A percentile compares a stretch with the other conserved stretches of the same genome.
These are phyloP conservation scores for Ptychobarbus kaznakovi DNA, from an alignment of 2,797 vertebrate genomes.

Conservation along the genomic window DNA sequence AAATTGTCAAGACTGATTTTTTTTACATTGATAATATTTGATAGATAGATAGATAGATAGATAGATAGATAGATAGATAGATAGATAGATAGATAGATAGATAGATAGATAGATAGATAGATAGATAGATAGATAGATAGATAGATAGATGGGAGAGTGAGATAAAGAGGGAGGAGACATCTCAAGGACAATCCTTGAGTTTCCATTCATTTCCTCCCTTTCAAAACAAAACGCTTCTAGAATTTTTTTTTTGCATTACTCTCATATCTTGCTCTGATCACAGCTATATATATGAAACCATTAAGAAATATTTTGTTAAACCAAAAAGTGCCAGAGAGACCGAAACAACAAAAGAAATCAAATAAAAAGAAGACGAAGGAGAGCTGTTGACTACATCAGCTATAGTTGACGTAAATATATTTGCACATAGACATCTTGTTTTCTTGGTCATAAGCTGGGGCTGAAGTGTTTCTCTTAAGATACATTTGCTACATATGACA, in stretches of 20 bases:
- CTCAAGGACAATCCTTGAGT: slow-evolving; percentile 37
- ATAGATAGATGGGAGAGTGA: too few relatives aligned
- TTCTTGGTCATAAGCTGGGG: not conserved
- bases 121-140: too few relatives aligned
- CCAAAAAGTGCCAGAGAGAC: not conserved
- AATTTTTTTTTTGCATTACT: not conserved
- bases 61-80: not conserved
- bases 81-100: too few relatives aligned
- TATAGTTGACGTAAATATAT: not conserved
- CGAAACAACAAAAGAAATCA: not conserved
- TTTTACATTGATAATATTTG: not conserved
- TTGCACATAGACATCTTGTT: not conserved
- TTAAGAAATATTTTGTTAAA: not conserved
- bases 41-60: not conserved
- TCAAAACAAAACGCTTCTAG: not conserved
- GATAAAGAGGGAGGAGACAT: slow-evolving; percentile 42
- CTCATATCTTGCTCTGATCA: not conserved
- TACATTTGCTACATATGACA: not conserved
- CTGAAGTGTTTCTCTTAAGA: not conserved
- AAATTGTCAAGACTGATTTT: not conserved
- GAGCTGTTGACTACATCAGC: not conserved
- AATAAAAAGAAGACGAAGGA: not conserved
- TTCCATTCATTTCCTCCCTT: not conserved
- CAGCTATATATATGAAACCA: not conserved
- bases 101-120: too few relatives aligned